A percentile compares a stretch with the other conserved stretches of the same genome.
phyloP scores from a whole-genome alignment of 2,797 vertebrate genomes.

The Myoxocephalus aenaeus region DNA sequence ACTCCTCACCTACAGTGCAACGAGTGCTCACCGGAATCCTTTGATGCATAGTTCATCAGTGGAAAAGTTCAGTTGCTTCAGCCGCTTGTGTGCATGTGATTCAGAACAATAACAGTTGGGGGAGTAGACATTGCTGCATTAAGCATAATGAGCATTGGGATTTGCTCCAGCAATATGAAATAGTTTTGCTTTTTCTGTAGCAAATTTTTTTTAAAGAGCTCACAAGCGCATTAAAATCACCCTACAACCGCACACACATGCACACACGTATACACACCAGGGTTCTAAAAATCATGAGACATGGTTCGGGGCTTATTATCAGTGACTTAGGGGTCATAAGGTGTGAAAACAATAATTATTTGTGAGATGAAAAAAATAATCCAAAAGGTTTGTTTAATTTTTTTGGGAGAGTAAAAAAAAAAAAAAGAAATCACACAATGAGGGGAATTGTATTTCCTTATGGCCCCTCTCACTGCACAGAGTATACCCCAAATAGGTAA shows the following conservation, averaged over 20 bases:
- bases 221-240: constrained; percentile 49
- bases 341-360: constrained; percentile 44
- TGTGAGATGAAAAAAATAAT: constrained; percentile 25
- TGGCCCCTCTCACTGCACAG: constrained; percentile 4
- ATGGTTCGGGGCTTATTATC: constrained; percentile 49
- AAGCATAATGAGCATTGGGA: constrained; percentile 78
- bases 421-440: neutral
- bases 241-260: constrained; percentile 5
- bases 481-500: constrained; percentile 18
- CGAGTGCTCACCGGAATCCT: constrained; percentile 54
- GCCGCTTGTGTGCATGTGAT: constrained; percentile 65
- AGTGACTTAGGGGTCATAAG: constrained; percentile 48
- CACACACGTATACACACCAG: constrained; percentile 22
- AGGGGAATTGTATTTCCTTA: constrained; percentile 10
- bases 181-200: constrained; percentile 64
- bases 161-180: constrained; percentile 64
- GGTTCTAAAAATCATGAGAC: constrained; percentile 40
- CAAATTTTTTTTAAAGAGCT: constrained; percentile 58
- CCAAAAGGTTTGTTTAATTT: neutral
- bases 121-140: constrained; percentile 70
- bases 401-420: neutral
- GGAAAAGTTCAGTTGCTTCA: constrained; percentile 77
- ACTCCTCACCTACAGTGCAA: constrained; percentile 77
- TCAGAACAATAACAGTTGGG: constrained; percentile 76
- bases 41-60: constrained; percentile 83